These are phyloP conservation scores for Siphlonurus alternatus DNA, from an alignment of 2,888 invertebrate species.

Conservation along the genomic window DNA sequence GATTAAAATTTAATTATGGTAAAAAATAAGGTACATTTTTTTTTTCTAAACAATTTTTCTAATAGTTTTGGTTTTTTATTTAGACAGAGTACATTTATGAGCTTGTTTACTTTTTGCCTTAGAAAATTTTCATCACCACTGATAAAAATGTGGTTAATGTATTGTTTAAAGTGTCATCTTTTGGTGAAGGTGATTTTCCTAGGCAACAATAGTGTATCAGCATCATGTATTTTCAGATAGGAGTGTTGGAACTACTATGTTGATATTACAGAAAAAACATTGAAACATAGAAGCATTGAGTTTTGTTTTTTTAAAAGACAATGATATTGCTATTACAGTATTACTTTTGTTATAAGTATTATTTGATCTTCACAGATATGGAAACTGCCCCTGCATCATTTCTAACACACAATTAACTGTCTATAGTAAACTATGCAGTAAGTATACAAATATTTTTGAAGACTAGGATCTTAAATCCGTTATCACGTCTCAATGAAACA, in stretches of 20 bases:
- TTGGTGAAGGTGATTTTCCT: no score
- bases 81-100: no score
- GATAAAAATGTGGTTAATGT: no score
- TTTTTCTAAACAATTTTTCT: no score
- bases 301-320: neutral
- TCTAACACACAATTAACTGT: neutral
- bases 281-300: neutral
- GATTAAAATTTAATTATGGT: no score
- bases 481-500: neutral
- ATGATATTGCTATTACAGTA: neutral
- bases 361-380: neutral
- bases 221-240: neutral
- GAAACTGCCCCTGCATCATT: neutral
- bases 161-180: no score
- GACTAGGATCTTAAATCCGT: neutral
- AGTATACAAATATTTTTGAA: neutral
- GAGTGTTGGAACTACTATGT: neutral
- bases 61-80: no score
- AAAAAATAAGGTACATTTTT: no score
- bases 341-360: neutral
- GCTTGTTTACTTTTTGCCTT: no score
- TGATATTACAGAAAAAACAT: neutral
- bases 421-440: neutral
- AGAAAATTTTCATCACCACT: no score
- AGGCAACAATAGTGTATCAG: no score